Base-by-base conservation (phyloP, 2,888 invertebrate species). In the Cyrtodaria siliqua region DNA sequence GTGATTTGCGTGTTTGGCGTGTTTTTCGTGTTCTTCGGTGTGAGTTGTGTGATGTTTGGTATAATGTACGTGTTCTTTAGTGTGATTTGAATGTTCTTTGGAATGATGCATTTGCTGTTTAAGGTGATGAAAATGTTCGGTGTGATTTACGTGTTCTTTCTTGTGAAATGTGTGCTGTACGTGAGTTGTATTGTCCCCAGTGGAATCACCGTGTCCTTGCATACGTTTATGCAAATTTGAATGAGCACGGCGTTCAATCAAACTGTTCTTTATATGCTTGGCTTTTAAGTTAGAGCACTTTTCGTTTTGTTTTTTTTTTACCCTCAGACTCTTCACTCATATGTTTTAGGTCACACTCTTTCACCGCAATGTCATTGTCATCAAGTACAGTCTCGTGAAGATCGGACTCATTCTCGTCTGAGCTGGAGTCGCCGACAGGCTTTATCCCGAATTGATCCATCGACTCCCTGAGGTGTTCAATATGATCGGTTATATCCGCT, bases 401-500 rank as follows among this genome's bases (percentile, higher is more conserved):
- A 44, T 24, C 12, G 12, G 40, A 16, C 20, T 57, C 50, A 14
- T 57, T 57, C 2, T 53, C 53, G 14, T 53, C 59, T 2, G 52
- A 62, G 29, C 57, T 68, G 3, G 67, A 40, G 20, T 73, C 62
- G 23, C 68, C 68, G 59, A 59, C 74, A 2, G 59, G 47, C 33
- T 40, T 9, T 0, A 50, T 12, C 16, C 56, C 62, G 6, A 23
- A 49, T 42, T 23, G 49, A 49, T 74, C 63, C 74, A 69, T 74
- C 24, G 23, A 63, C 38, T 50, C 47, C 2, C 38, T 50, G 14
- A 69, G 52, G 20, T 63, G 53, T 63, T 69, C 40, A 44, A 64
- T 71, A 0, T 47, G 62, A 63, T 50, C 47, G 52, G 66, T 38
- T 38, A 67, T 66, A 55, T 79, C 70, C 67, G n/a, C n/a, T n/a